Percentiles rank a stretch among this genome's conserved stretches.
Evolutionary conservation across 2,113 vertebrate genomes (phyloP).

Genomic region (Scomber colias): DNA sequence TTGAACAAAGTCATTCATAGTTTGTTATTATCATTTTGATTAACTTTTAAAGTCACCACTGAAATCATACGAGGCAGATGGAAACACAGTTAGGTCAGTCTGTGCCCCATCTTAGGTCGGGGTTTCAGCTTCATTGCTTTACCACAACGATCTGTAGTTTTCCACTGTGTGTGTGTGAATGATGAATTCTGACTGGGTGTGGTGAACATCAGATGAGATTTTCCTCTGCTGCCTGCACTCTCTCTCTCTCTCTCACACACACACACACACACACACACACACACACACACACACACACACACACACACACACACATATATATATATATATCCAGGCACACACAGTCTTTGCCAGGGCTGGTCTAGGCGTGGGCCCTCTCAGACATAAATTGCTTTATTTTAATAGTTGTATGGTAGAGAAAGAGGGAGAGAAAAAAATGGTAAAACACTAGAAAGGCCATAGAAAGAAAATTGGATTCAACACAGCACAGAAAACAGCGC

Average conservation of each 20-base stretch:
- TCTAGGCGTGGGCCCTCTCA: conserved; percentile 83
- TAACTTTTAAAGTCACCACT: conserved; percentile 20
- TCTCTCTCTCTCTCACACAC: conserved; percentile 36
- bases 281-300: conserved; percentile 29
- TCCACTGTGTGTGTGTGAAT: conserved; percentile 71
- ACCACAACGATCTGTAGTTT: conserved; percentile 80
- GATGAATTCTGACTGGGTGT: conserved; percentile 83
- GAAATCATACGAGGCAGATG: conserved; percentile 43
- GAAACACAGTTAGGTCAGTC: conserved; percentile 70
- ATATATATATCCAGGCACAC: conserved; percentile 5
- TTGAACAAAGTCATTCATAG: background rate
- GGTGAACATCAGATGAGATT: conserved; percentile 84
- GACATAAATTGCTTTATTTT: conserved; percentile 84
- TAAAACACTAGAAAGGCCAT: conserved; percentile 59
- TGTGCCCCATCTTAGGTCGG: conserved; percentile 48
- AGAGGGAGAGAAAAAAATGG: conserved; percentile 48
- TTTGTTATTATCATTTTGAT: conserved; percentile 20
- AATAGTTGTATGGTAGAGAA: conserved; percentile 78
- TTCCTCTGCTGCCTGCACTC: conserved; percentile 76
- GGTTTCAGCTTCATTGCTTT: conserved; percentile 71
- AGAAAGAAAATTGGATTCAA: conserved; percentile 58
- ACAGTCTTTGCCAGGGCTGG: conserved; percentile 72
- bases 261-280: conserved; percentile 7
- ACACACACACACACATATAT: too few relatives aligned
- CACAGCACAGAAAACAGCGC: conserved; percentile 25